phyloP scores from a whole-genome alignment of 2,888 invertebrate species.

The Rhabditophanes sp. region DNA sequence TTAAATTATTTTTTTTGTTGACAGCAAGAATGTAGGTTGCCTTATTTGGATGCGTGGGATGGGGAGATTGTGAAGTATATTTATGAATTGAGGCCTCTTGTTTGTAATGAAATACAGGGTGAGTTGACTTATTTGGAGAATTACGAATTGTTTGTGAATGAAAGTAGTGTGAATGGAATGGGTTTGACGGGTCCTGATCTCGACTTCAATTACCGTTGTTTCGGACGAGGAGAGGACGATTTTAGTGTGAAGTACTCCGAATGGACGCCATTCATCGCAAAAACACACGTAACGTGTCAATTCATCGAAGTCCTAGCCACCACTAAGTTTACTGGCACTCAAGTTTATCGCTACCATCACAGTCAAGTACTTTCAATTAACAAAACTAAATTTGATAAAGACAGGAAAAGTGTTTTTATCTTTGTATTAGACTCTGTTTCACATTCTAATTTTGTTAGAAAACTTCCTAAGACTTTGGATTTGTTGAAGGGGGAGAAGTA shows the following conservation, averaged over 20 bases:
- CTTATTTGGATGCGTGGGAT: constrained; percentile 35
- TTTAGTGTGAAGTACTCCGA: constrained; percentile 13
- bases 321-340: constrained; percentile 12
- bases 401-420: constrained; percentile 45
- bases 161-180: constrained; percentile 9
- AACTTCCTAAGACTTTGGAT: constrained; percentile 38
- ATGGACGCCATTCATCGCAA: too few species aligned
- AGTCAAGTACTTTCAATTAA: constrained; percentile 16
- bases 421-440: constrained; percentile 47
- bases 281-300: too few species aligned
- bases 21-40: constrained; percentile 16
- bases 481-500: constrained; percentile 29
- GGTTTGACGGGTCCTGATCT: constrained; percentile 9
- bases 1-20: constrained; percentile 7
- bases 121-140: constrained; percentile 19
- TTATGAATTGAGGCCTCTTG: constrained; percentile 10
- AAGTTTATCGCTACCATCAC: constrained; percentile 30
- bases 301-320: constrained; percentile 27
- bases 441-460: constrained; percentile 43
- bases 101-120: constrained; percentile 22
- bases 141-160: constrained; percentile 17
- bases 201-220: constrained; percentile 25
- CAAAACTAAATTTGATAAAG: too few species aligned
- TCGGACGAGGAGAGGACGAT: constrained; percentile 20
- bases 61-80: constrained; percentile 19